These are phyloP conservation scores for Lepidothrix coronata DNA, from an alignment of 2,113 vertebrate species.

Conservation along the genomic window DNA sequence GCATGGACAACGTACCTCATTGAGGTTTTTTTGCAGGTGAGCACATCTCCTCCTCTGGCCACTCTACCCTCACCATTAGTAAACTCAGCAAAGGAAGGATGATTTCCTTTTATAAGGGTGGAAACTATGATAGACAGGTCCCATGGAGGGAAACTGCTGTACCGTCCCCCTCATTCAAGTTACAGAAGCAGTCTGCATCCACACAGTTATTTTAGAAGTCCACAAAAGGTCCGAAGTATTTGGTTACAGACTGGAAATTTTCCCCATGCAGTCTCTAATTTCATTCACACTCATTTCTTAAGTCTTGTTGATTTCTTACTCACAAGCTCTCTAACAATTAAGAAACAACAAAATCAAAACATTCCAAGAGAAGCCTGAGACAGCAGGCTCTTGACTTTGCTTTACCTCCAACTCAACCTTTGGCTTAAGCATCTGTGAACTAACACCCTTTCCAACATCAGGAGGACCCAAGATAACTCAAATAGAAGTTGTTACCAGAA, in stretches of 20 bases:
- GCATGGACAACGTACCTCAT: neutral
- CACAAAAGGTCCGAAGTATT: conserved; percentile 30
- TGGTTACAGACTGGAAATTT: conserved; percentile 5
- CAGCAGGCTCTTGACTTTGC: neutral
- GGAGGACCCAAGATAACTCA: neutral
- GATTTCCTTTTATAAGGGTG: conserved; percentile 10
- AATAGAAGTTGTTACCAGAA: neutral
- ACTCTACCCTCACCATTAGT: neutral
- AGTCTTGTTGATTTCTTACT: conserved; percentile 54
- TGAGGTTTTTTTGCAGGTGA: neutral
- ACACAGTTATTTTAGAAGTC: conserved; percentile 38
- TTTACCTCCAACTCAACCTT: neutral
- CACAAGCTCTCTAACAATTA: neutral
- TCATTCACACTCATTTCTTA: conserved; percentile 9
- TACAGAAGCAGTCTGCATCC: conserved; percentile 47
- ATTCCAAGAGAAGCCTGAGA: conserved; percentile 7
- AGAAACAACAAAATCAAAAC: neutral
- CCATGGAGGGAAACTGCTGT: neutral
- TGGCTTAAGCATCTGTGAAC: neutral
- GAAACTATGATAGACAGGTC: conserved; percentile 34
- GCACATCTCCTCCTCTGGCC: neutral
- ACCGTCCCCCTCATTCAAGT: neutral
- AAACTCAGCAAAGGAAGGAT: neutral
- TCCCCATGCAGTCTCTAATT: conserved; percentile 9
- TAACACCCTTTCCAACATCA: neutral